Evolutionary conservation across 2,888 invertebrate genomes (phyloP).

Genomic region (Rhyacophila evoluta): DNA sequence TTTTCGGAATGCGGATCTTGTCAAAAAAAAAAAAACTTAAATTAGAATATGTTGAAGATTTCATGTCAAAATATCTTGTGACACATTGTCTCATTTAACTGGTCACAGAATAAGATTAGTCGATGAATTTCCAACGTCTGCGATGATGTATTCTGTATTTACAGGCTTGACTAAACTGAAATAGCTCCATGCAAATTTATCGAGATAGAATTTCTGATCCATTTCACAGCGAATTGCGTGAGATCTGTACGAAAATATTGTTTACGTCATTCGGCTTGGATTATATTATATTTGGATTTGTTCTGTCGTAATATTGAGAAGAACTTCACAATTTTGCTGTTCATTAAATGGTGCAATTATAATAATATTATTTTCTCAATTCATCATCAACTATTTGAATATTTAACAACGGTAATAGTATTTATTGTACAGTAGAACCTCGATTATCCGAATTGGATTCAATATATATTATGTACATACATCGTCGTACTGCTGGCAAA

Average conservation of each 20-base stretch:
- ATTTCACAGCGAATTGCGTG: not conserved
- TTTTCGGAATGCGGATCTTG: not conserved
- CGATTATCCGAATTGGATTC: too few species aligned
- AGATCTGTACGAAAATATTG: not conserved
- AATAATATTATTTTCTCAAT: too few species aligned
- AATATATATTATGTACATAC: too few species aligned
- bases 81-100: not conserved
- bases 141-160: not conserved
- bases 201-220: not conserved
- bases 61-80: slow-evolving; percentile 6
- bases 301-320: too few species aligned
- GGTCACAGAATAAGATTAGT: not conserved
- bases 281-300: too few species aligned
- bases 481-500: too few species aligned
- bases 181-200: not conserved
- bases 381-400: too few species aligned
- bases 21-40: not conserved
- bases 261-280: too few species aligned
- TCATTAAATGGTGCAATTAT: too few species aligned
- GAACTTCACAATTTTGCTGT: too few species aligned
- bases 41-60: not conserved
- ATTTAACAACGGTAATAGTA: too few species aligned
- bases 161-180: slow-evolving; percentile 6
- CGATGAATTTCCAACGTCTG: not conserved
- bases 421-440: too few species aligned